Percentiles rank a stretch among this genome's conserved stretches.
phyloP scores from a whole-genome alignment of 2,113 vertebrate genomes.

The Aegotheles bennettii region DNA sequence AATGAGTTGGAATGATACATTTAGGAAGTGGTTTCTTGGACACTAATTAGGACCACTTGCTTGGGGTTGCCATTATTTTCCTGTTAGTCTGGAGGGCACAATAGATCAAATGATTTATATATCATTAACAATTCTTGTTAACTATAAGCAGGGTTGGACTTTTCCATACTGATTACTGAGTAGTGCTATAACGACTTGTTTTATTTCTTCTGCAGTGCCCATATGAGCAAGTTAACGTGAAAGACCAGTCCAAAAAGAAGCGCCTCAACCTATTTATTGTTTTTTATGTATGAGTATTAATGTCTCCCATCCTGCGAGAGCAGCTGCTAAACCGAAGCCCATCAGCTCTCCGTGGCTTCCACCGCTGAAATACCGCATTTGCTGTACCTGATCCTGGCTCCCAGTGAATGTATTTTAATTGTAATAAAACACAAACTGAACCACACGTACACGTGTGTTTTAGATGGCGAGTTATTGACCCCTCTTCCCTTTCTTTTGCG shows the following conservation, averaged over 20 bases:
- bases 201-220: conserved; percentile 80
- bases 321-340: not conserved
- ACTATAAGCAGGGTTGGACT: not conserved
- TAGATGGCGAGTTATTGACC: not conserved
- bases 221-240: conserved; percentile 82
- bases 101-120: conserved; percentile 60
- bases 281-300: conserved; percentile 57
- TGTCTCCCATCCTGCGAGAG: not conserved
- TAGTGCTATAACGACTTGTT: conserved; percentile 43
- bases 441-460: conserved; percentile 8
- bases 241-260: conserved; percentile 83
- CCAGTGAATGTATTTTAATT: conserved; percentile 1
- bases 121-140: conserved; percentile 55
- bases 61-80: conserved; percentile 53
- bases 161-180: conserved; percentile 41
- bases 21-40: conserved; percentile 63
- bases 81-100: conserved; percentile 39
- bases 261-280: conserved; percentile 69
- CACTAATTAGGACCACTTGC: conserved; percentile 70
- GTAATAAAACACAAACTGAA: conserved; percentile 41
- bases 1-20: conserved; percentile 39
- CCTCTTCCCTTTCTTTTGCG: not conserved
- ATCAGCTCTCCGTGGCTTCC: not conserved
- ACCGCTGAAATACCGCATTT: not conserved
- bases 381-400: not conserved